Evolutionary conservation across 2,888 invertebrate genomes (phyloP), one percentile per base, ranked within the genome.

Genomic region (Epinotia demarniana): DNA sequence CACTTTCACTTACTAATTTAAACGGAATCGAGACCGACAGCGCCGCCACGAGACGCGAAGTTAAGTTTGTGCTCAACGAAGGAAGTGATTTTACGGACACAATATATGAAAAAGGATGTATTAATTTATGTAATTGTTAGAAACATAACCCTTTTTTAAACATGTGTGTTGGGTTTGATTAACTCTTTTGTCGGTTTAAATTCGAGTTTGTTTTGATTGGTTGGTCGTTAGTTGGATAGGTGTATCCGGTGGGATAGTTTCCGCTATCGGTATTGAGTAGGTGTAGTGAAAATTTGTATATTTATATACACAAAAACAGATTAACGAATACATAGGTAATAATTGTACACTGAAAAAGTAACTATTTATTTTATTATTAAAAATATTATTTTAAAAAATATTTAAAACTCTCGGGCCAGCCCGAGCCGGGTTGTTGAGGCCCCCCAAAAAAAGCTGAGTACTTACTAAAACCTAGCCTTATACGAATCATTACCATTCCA

Each of bases 71-170:
- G 49, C 83, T 87, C 86, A 90, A 88, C 88, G 88, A 88, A 91
- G 93, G 93, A 93, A 93, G 90, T 92, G 91, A 93, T 93, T 92
- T 92, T 90, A 93, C 90, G 90, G 89, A 80, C 87, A 91, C 86
- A 86, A 88, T 85, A 86, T 86, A 86, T 86, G 86, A 89, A 84
- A 86, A 82, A 90, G 92, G 92, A 92, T 90, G 90, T 92, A 92
- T 93, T 93, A 92, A 93, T 92, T 92, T 92, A 92, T 92, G 86
- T 92, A 90, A 92, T 91, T 91, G 89, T 92, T 89, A 62, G 75
- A 75, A 71, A 75, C 75, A 72, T 80, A 93, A 91, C 91, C 93
- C 92, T 92, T 86, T 83, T 83, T 83, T 84, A 90, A 90, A 89
- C 92, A 93, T 90, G 89, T 93, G 92, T 90, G 91, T 87, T 84